Conservation (phyloP, 2,797 vertebrate species). For the Ibycter americanus region DNA sequence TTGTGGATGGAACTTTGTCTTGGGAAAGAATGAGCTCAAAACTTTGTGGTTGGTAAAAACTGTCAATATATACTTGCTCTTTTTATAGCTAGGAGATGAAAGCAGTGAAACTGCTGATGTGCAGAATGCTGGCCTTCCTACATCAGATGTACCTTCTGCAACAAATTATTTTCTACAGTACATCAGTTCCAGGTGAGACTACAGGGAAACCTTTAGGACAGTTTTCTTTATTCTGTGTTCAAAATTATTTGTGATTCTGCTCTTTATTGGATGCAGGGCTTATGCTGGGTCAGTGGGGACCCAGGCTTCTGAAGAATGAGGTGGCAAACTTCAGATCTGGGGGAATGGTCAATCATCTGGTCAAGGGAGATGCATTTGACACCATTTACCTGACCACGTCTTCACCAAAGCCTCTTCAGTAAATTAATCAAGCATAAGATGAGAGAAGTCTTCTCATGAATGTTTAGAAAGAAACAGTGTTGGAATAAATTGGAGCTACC, state of each 20-base stretch:
- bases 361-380: neutral
- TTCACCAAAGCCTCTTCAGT: neutral
- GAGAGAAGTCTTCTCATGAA: neutral
- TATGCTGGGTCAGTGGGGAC: neutral
- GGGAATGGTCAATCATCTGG: neutral
- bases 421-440: neutral
- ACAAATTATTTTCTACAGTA: conserved; percentile 99
- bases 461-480: neutral
- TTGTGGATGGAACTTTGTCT: neutral
- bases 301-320: neutral
- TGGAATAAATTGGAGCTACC: neutral
- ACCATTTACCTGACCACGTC: neutral
- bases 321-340: neutral
- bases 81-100: conserved; percentile 82
- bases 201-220: neutral
- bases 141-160: conserved; percentile 81
- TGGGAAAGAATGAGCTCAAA: neutral
- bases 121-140: conserved; percentile 75
- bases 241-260: neutral
- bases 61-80: neutral
- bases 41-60: neutral
- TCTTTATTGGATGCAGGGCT: neutral
- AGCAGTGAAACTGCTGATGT: conserved; percentile 77
- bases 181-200: conserved; percentile 90
- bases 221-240: neutral